phyloP scores from a whole-genome alignment of 2,888 invertebrate genomes.

The Pterostichus madidus region DNA sequence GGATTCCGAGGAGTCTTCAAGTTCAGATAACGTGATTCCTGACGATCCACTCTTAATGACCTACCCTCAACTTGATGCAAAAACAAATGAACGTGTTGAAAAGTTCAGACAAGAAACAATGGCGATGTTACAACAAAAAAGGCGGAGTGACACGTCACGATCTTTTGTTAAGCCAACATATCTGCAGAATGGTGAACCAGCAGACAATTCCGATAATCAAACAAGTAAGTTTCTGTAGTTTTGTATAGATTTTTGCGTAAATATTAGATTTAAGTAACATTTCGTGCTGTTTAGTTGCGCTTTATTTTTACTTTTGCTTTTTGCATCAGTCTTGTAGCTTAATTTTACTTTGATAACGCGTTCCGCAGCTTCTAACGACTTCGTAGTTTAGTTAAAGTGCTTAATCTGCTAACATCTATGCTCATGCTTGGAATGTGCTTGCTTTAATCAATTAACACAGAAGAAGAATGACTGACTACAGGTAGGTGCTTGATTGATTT shows the following conservation, averaged over 20 bases:
- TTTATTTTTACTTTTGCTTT: slow-evolving; percentile 11
- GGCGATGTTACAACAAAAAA: slow-evolving; percentile 80
- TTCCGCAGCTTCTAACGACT: not conserved
- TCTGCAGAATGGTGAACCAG: slow-evolving; percentile 58
- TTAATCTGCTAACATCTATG: slow-evolving; percentile 9
- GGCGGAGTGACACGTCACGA: slow-evolving; percentile 50
- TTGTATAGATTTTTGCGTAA: slow-evolving; percentile 22
- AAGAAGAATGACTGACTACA: slow-evolving; percentile 38
- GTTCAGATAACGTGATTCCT: slow-evolving; percentile 59
- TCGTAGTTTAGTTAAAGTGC: slow-evolving; percentile 21
- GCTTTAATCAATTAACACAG: slow-evolving; percentile 55
- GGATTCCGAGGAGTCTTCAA: slow-evolving; percentile 64
- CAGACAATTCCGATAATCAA: slow-evolving; percentile 55
- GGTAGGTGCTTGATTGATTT: slow-evolving; percentile 62
- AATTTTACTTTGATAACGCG: slow-evolving; percentile 1
- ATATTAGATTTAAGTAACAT: not conserved
- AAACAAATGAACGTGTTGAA: slow-evolving; percentile 81
- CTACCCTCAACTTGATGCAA: slow-evolving; percentile 59
- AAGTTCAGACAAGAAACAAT: slow-evolving; percentile 89
- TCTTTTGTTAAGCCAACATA: slow-evolving; percentile 47
- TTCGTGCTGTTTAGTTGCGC: not conserved
- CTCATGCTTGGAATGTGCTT: slow-evolving; percentile 62
- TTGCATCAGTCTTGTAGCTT: not conserved
- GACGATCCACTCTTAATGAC: slow-evolving; percentile 59
- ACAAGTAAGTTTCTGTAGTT: slow-evolving; percentile 52